phyloP scores from a whole-genome alignment of 2,888 invertebrate genomes.

The Carcina quercana region DNA sequence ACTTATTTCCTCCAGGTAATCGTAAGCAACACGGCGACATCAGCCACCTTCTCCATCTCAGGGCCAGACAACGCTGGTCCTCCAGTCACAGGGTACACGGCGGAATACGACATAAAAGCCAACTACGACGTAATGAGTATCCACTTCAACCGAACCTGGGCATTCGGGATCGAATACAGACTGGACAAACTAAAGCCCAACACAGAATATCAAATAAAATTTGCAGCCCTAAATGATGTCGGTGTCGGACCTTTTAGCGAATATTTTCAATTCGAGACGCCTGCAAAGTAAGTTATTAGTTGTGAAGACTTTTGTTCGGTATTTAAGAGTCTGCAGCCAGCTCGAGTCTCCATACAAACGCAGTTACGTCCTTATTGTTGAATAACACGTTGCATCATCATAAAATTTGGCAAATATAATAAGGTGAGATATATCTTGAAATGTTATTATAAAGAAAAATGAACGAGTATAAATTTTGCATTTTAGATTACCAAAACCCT shows the following conservation, averaged over 20 bases:
- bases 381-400: too few relatives aligned
- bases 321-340: too few relatives aligned
- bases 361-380: too few relatives aligned
- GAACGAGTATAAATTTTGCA: too few relatives aligned
- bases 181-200: constrained; percentile 46
- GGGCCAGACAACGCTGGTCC: constrained; percentile 34
- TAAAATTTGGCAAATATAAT: too few relatives aligned
- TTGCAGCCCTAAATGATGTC: constrained; percentile 52
- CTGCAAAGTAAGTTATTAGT: constrained; percentile 44
- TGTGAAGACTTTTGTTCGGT: too few relatives aligned
- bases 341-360: too few relatives aligned
- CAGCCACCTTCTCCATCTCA: constrained; percentile 40
- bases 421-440: too few relatives aligned
- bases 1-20: constrained; percentile 30
- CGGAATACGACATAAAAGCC: constrained; percentile 45
- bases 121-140: constrained; percentile 47
- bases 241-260: constrained; percentile 44
- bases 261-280: constrained; percentile 33
- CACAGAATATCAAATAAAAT: constrained; percentile 42
- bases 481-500: too few relatives aligned
- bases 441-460: too few relatives aligned
- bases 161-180: constrained; percentile 37
- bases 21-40: constrained; percentile 31
- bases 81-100: constrained; percentile 38
- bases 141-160: constrained; percentile 55